A percentile compares a stretch with the other conserved stretches of the same genome.
phyloP scores from a whole-genome alignment of 2,888 invertebrate genomes.

The Saturnia pavonia region DNA sequence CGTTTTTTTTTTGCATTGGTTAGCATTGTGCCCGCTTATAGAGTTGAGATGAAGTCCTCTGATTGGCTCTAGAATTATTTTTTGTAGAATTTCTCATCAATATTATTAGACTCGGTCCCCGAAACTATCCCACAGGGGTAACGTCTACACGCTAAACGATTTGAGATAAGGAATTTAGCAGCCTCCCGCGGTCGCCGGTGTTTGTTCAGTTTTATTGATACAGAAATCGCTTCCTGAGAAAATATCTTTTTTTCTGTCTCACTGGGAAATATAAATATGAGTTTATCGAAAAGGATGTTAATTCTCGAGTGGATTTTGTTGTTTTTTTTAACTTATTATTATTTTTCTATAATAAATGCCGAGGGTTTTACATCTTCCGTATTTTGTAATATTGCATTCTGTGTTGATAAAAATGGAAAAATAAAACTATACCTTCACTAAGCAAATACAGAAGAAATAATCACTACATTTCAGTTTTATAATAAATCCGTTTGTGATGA shows the following conservation, averaged over 20 bases:
- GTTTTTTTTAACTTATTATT: not conserved
- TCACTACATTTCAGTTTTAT: too few relatives aligned
- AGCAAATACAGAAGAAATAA: too few relatives aligned
- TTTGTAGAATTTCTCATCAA: conserved; percentile 23
- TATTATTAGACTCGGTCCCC: conserved; percentile 31
- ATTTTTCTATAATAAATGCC: not conserved
- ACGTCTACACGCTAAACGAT: conserved; percentile 59
- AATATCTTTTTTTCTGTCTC: conserved; percentile 50
- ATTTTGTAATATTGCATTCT: too few relatives aligned
- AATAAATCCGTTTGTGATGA: too few relatives aligned
- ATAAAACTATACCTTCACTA: too few relatives aligned
- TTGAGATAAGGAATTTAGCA: conserved; percentile 78
- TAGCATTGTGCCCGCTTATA: too few relatives aligned
- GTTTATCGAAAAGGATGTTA: conserved; percentile 53
- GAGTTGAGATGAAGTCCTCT: too few relatives aligned
- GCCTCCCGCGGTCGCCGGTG: conserved; percentile 64
- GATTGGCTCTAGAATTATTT: not conserved
- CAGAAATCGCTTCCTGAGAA: conserved; percentile 61
- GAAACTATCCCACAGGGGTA: conserved; percentile 42
- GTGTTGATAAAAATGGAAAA: too few relatives aligned
- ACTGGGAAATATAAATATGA: conserved; percentile 74
- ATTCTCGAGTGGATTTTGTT: conserved; percentile 10
- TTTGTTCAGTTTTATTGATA: conserved; percentile 64
- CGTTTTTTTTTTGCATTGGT: too few relatives aligned
- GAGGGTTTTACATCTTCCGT: not conserved